A percentile compares a stretch with the other conserved stretches of the same genome.
Evolutionary conservation across 2,113 vertebrate genomes (phyloP).

Genomic region (Ardeotis arabs): DNA sequence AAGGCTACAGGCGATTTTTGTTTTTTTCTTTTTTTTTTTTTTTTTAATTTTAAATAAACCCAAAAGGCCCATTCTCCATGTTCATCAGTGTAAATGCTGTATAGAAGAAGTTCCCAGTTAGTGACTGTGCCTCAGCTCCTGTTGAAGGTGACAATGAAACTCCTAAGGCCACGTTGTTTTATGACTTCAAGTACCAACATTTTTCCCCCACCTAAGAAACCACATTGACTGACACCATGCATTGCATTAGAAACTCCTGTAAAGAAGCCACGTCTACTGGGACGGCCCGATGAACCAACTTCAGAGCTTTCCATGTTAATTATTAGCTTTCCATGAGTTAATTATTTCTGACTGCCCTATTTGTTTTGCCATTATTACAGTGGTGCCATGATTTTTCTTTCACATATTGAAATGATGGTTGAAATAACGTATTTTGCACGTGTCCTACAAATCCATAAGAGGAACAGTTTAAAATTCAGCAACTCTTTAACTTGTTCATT

Average conservation of each 20-base stretch:
- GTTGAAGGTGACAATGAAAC: background rate
- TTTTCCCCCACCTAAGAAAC: background rate
- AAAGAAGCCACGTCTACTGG: background rate
- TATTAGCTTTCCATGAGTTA: no score
- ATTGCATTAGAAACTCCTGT: background rate
- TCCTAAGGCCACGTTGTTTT: background rate
- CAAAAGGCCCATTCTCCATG: background rate
- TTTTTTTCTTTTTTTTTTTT: no score
- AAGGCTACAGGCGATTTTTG: background rate
- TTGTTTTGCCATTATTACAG: background rate
- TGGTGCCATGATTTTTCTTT: background rate
- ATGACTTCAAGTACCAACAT: background rate
- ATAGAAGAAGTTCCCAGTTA: background rate
- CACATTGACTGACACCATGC: background rate
- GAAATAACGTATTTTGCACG: background rate
- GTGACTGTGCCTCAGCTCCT: background rate
- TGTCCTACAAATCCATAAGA: background rate
- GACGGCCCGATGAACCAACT: background rate
- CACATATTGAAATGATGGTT: background rate
- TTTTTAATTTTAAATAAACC: background rate
- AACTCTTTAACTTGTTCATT: background rate
- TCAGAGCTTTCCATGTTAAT: rapidly evolving
- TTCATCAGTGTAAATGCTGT: background rate
- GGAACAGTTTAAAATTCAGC: no score
- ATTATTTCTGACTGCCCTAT: background rate